phyloP scores from a whole-genome alignment of 1,140 invertebrate genomes.

The Cydia strobilella region DNA sequence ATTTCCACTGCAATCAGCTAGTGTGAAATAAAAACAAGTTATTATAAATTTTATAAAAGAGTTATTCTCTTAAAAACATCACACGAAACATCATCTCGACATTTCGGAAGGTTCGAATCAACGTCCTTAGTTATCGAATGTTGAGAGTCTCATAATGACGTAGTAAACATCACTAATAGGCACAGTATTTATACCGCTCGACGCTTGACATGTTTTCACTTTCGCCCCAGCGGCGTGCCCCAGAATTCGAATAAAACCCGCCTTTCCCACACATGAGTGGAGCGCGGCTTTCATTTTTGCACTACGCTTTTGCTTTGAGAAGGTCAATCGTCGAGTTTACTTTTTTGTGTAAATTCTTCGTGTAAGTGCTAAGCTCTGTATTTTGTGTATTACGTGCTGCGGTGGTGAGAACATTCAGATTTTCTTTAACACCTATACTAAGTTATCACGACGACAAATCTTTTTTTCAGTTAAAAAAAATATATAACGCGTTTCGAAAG shows the following conservation, averaged over 20 bases:
- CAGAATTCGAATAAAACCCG: constrained; percentile 45
- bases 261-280: constrained; percentile 43
- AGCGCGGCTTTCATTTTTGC: constrained; percentile 53
- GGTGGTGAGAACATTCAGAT: neutral
- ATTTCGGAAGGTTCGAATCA: neutral
- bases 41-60: too few relatives aligned
- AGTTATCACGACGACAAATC: neutral
- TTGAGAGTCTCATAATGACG: neutral
- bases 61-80: too few relatives aligned
- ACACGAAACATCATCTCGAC: too few relatives aligned
- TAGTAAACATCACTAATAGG: constrained; percentile 45
- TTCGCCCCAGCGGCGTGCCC: constrained; percentile 45
- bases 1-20: too few relatives aligned
- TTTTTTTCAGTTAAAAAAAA: too few relatives aligned
- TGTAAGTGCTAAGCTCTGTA: constrained; percentile 24
- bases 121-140: neutral
- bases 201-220: constrained; percentile 74
- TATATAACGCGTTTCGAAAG: too few relatives aligned
- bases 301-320: constrained; percentile 52
- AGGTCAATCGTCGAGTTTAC: constrained; percentile 55
- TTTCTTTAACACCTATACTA: neutral
- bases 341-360: constrained; percentile 26
- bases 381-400: neutral
- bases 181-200: constrained; percentile 51
- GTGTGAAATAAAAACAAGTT: too few relatives aligned